Percentiles rank a stretch among this genome's conserved stretches.
These are phyloP conservation scores for Zophobas morio DNA, from an alignment of 1,140 invertebrate species.

Conservation along the genomic window DNA sequence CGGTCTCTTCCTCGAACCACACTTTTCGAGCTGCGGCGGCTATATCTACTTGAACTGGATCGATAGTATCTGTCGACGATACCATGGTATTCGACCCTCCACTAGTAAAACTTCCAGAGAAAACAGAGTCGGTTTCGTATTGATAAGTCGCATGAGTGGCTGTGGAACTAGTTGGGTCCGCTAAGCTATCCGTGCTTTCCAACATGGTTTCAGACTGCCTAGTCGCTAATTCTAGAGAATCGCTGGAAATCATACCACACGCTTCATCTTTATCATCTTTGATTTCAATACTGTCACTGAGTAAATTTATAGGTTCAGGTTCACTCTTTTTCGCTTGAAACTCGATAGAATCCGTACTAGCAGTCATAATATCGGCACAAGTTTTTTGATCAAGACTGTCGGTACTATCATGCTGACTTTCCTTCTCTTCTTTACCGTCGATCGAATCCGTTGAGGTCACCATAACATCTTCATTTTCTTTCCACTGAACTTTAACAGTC, in stretches of 20 bases:
- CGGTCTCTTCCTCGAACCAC: slow-evolving; percentile 66
- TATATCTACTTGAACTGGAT: slow-evolving; percentile 67
- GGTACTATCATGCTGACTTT: slow-evolving; percentile 70
- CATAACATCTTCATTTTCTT: slow-evolving; percentile 70
- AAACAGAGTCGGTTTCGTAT: slow-evolving; percentile 85
- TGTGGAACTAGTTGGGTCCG: slow-evolving; percentile 80
- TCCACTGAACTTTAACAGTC: slow-evolving; percentile 62
- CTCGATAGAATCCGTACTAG: slow-evolving; percentile 77
- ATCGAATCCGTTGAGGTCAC: slow-evolving; percentile 77
- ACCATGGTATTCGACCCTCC: slow-evolving; percentile 83
- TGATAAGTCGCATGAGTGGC: slow-evolving; percentile 88
- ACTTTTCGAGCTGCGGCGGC: slow-evolving; percentile 65
- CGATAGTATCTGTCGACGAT: slow-evolving; percentile 78
- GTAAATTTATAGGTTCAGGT: slow-evolving; percentile 62
- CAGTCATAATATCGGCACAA: slow-evolving; percentile 72
- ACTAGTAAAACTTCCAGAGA: slow-evolving; percentile 86
- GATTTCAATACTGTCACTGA: slow-evolving; percentile 71
- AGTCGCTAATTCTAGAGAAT: slow-evolving; percentile 70
- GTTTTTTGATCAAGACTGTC: slow-evolving; percentile 74
- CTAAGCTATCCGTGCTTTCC: slow-evolving; percentile 78
- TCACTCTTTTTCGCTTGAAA: slow-evolving; percentile 65
- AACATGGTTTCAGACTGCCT: slow-evolving; percentile 72
- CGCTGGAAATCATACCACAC: slow-evolving; percentile 67
- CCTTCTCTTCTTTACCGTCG: slow-evolving; percentile 69
- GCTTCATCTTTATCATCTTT: slow-evolving; percentile 66